phyloP scores from a whole-genome alignment of 1,140 invertebrate species.

The Melipona quadrifasciata region DNA sequence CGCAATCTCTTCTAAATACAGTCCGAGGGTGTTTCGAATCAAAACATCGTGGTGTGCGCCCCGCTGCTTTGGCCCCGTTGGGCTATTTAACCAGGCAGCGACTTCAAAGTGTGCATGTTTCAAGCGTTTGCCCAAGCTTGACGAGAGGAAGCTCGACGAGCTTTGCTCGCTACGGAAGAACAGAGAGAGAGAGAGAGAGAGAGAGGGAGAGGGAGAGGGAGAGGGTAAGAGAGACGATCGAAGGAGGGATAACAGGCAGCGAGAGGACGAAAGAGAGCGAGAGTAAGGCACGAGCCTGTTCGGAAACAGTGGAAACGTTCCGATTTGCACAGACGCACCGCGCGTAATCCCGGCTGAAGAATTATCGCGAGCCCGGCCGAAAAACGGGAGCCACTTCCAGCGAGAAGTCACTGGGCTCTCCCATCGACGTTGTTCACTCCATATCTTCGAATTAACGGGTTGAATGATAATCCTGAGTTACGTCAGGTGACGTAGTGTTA shows the following conservation, averaged over 20 bases:
- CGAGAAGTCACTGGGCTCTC: background rate
- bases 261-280: conserved; percentile 22
- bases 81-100: conserved; percentile 68
- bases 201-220: background rate
- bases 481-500: background rate
- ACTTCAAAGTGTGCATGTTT: conserved; percentile 69
- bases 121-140: conserved; percentile 61
- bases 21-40: conserved; percentile 74
- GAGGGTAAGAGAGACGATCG: background rate
- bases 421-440: background rate
- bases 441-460: conserved; percentile 38
- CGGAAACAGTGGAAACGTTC: conserved; percentile 34
- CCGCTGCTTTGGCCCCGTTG: conserved; percentile 50
- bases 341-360: conserved; percentile 19
- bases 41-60: conserved; percentile 65
- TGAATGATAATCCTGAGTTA: conserved; percentile 17
- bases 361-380: conserved; percentile 30
- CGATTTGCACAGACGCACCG: conserved; percentile 23
- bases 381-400: conserved; percentile 6
- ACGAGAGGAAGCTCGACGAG: conserved; percentile 24
- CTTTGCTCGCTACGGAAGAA: background rate
- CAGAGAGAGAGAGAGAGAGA: background rate
- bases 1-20: conserved; percentile 74
- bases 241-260: conserved; percentile 11
- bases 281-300: conserved; percentile 26